These are phyloP conservation scores for Tetrao urogallus DNA, from an alignment of 2,113 vertebrate species.

Conservation along the genomic window DNA sequence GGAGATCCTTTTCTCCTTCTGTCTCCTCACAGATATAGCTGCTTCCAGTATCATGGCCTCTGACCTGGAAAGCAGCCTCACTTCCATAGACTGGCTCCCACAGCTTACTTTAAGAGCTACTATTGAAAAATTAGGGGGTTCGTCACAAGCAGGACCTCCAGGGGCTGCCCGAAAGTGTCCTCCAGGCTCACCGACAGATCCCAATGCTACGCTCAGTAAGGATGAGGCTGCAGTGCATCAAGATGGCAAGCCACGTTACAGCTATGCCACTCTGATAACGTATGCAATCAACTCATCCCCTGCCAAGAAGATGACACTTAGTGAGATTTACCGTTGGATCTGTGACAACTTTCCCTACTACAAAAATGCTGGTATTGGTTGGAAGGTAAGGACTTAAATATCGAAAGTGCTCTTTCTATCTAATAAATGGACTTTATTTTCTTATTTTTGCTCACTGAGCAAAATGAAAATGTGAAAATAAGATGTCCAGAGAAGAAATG, in stretches of 20 bases:
- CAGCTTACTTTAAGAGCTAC: slow-evolving; percentile 92
- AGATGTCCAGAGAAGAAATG: not conserved
- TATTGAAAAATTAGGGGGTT: slow-evolving; percentile 86
- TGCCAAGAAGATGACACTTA: slow-evolving; percentile 93
- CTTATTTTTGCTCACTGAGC: not conserved
- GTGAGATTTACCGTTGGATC: slow-evolving; percentile 99
- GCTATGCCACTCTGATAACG: slow-evolving; percentile 95
- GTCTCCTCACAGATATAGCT: slow-evolving; percentile 52
- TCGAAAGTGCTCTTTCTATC: not conserved
- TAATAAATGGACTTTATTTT: not conserved
- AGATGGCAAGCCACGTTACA: slow-evolving; percentile 96
- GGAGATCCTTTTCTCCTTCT: not conserved
- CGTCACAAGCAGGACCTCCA: slow-evolving; percentile 84
- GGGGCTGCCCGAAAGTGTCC: slow-evolving; percentile 82
- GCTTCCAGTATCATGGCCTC: slow-evolving; percentile 85
- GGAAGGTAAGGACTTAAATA: slow-evolving; percentile 85
- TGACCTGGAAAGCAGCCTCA: slow-evolving; percentile 94
- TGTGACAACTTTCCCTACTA: slow-evolving; percentile 95
- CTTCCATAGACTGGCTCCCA: slow-evolving; percentile 98
- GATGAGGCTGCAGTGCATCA: slow-evolving; percentile 82
- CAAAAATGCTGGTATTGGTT: slow-evolving; percentile 92
- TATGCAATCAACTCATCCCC: slow-evolving; percentile 94
- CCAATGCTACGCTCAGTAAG: slow-evolving; percentile 81
- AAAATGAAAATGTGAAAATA: not conserved
- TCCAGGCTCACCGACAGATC: slow-evolving; percentile 80